These are phyloP conservation scores for Dendrolimus pini DNA, from an alignment of 2,888 invertebrate species.

Conservation along the genomic window DNA sequence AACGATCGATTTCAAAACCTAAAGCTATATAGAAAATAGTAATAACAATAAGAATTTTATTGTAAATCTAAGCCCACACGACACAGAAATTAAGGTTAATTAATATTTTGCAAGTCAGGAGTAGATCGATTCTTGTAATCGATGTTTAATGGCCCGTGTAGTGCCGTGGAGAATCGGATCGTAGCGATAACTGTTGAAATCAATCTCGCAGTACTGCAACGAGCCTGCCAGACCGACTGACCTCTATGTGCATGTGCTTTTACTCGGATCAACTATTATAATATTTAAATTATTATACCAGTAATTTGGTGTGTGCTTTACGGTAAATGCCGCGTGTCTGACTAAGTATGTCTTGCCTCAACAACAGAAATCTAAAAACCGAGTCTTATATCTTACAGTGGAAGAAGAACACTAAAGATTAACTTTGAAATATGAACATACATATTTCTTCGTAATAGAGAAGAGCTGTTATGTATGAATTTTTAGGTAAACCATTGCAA, in stretches of 20 bases:
- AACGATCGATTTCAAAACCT: neutral
- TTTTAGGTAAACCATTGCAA: too few species aligned
- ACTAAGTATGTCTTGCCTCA: too few species aligned
- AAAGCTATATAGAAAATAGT: neutral
- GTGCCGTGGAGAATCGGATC: constrained; percentile 15
- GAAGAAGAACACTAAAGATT: too few species aligned
- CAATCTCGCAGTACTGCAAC: constrained; percentile 10
- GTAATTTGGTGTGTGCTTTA: too few species aligned
- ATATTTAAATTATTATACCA: too few species aligned
- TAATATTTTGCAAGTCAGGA: constrained; percentile 14
- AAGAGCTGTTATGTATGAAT: too few species aligned
- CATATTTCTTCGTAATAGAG: too few species aligned
- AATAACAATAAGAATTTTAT: neutral
- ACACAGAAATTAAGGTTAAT: constrained; percentile 17
- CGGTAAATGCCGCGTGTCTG: too few species aligned
- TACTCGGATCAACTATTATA: too few species aligned
- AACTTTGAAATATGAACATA: too few species aligned
- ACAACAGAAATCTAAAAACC: too few species aligned
- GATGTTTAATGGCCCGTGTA: constrained; percentile 6
- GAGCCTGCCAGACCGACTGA: constrained; percentile 2
- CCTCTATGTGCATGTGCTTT: neutral
- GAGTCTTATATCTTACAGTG: too few species aligned
- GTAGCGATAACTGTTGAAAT: constrained; percentile 11
- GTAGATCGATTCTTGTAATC: constrained; percentile 1
- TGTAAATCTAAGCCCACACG: neutral